phyloP scores from a whole-genome alignment of 2,888 invertebrate species.

The Kuschelorhynchus macadamiae region DNA sequence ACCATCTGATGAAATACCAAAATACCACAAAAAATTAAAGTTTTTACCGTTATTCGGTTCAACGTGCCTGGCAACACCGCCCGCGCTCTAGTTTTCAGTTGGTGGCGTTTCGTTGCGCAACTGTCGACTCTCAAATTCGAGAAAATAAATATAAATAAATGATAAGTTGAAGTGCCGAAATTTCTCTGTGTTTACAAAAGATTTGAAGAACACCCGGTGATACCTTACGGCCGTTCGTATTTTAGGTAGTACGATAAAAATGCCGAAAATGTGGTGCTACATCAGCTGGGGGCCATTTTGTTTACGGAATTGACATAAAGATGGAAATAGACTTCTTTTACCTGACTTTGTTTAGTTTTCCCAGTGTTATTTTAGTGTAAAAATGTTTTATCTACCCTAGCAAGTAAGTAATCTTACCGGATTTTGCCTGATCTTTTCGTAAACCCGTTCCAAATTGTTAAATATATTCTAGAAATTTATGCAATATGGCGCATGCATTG shows the following conservation, averaged over 20 bases:
- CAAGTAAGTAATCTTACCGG: slow-evolving; percentile 48
- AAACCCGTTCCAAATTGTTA: not conserved
- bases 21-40: not conserved
- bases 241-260: slow-evolving; percentile 19
- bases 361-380: slow-evolving; percentile 51
- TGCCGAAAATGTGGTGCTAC: slow-evolving; percentile 43
- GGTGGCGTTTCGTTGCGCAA: slow-evolving; percentile 64
- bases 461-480: slow-evolving; percentile 11
- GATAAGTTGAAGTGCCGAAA: slow-evolving; percentile 10
- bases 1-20: too few relatives aligned
- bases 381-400: slow-evolving; percentile 52
- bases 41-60: slow-evolving; percentile 26
- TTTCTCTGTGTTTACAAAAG: slow-evolving; percentile 20
- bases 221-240: slow-evolving; percentile 11
- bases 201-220: slow-evolving; percentile 49
- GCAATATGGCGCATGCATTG: slow-evolving; percentile 57
- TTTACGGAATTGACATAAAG: slow-evolving; percentile 65
- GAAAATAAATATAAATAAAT: slow-evolving; percentile 37
- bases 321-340: slow-evolving; percentile 64
- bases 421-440: not conserved
- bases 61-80: slow-evolving; percentile 20
- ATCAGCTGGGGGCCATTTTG: slow-evolving; percentile 67
- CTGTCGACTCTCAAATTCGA: slow-evolving; percentile 59
- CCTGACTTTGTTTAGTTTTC: slow-evolving; percentile 46
- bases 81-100: slow-evolving; percentile 45